phyloP scores from a whole-genome alignment of 1,140 invertebrate species.

The Pogonus chalceus region DNA sequence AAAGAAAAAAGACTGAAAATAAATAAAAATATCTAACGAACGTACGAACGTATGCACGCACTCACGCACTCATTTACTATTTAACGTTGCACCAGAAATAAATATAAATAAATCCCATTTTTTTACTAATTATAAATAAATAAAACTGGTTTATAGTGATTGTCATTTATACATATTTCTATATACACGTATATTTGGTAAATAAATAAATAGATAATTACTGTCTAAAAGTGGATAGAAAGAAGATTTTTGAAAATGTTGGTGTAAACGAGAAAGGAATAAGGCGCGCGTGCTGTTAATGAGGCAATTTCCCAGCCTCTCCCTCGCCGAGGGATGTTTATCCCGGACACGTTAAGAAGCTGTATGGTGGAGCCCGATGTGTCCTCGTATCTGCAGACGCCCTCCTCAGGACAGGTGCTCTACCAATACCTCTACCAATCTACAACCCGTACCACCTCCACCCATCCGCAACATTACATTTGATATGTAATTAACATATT shows the following conservation, averaged over 20 bases:
- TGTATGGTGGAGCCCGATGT: slow-evolving; percentile 78
- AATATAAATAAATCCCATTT: too few species aligned
- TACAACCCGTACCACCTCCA: slow-evolving; percentile 22
- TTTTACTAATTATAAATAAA: too few species aligned
- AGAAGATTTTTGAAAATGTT: background rate
- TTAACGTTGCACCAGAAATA: too few species aligned
- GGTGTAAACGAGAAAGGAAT: background rate
- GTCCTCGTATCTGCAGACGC: slow-evolving; percentile 68
- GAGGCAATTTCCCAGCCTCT: slow-evolving; percentile 22
- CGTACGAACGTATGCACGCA: too few species aligned
- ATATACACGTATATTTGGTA: slow-evolving; percentile 7
- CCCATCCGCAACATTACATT: slow-evolving; percentile 33
- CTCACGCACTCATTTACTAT: too few species aligned
- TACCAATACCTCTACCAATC: slow-evolving; percentile 30
- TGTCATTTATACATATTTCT: background rate
- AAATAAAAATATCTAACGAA: too few species aligned
- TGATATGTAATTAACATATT: slow-evolving; percentile 40
- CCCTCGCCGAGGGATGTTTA: slow-evolving; percentile 55
- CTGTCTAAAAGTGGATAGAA: background rate
- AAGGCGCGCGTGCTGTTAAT: slow-evolving; percentile 5
- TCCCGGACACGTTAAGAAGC: slow-evolving; percentile 67
- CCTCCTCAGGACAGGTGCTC: slow-evolving; percentile 68
- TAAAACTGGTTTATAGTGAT: too few species aligned
- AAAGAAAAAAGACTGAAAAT: too few species aligned
- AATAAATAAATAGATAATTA: background rate